Evolutionary conservation across 2,797 vertebrate species (phyloP).

Genomic region (Enteromius trimaculatus): DNA sequence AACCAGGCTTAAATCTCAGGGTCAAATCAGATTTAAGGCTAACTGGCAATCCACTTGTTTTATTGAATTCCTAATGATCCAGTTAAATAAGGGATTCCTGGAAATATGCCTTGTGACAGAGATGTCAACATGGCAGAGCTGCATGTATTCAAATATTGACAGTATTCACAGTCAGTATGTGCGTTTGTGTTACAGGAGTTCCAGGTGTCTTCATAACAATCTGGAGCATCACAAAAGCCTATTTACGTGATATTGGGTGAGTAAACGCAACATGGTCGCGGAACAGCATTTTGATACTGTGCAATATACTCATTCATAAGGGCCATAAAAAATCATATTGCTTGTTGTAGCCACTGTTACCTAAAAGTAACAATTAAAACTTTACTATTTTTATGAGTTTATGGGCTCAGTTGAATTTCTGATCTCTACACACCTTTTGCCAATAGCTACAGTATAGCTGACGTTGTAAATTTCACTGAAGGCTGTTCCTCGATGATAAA

Average conservation of each 20-base stretch:
- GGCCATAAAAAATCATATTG: neutral
- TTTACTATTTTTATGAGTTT: neutral
- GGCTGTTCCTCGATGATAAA: conserved; percentile 41
- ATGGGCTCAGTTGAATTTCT: conserved; percentile 5
- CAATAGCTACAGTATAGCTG: conserved; percentile 2
- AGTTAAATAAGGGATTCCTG: neutral
- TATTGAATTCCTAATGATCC: neutral
- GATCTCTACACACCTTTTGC: neutral
- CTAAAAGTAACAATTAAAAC: conserved; percentile 7
- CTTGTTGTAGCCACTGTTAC: neutral
- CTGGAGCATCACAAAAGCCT: conserved; percentile 86
- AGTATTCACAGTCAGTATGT: neutral
- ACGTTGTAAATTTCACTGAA: conserved; percentile 29
- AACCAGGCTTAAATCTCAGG: neutral
- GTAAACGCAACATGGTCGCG: conserved; percentile 35
- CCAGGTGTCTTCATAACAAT: conserved; percentile 86
- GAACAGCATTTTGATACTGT: neutral
- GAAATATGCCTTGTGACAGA: neutral
- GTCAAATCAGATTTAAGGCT: neutral
- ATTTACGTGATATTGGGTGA: conserved; percentile 79
- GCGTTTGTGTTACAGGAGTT: conserved; percentile 76
- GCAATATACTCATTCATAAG: neutral
- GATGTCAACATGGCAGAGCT: neutral
- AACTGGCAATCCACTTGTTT: conserved; percentile 3
- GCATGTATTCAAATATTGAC: conserved; percentile 1